phyloP scores from a whole-genome alignment of 2,888 invertebrate species.

The Osmoderma eremita region DNA sequence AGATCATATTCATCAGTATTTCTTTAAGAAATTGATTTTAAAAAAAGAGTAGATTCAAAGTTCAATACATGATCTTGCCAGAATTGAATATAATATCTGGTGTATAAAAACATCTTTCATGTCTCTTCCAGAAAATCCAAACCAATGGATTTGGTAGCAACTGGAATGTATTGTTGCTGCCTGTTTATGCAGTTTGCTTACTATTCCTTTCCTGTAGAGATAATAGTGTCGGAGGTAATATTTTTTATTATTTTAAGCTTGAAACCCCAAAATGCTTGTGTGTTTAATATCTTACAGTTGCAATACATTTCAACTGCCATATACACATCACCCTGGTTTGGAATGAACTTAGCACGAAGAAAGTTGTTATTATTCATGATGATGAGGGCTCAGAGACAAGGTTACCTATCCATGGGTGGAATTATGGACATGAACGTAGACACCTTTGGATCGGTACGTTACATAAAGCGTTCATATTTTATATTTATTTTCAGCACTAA shows the following conservation, averaged over 20 bases:
- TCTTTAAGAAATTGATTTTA: too few species aligned
- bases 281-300: neutral
- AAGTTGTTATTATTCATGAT: slow-evolving; percentile 25
- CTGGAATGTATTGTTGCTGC: slow-evolving; percentile 17
- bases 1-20: too few species aligned
- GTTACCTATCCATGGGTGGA: slow-evolving; percentile 21
- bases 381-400: slow-evolving; percentile 18
- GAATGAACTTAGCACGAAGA: slow-evolving; percentile 22
- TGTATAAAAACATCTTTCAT: too few species aligned
- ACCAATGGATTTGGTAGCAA: slow-evolving; percentile 8
- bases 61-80: neutral
- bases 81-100: neutral
- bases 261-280: too few species aligned
- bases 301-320: slow-evolving; percentile 9
- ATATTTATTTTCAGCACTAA: too few species aligned
- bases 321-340: slow-evolving; percentile 33
- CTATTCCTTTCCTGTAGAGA: slow-evolving; percentile 35
- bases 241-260: too few species aligned
- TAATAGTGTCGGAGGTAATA: slow-evolving; percentile 27
- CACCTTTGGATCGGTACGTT: slow-evolving; percentile 29
- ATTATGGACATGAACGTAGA: slow-evolving; percentile 20
- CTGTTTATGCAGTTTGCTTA: slow-evolving; percentile 27
- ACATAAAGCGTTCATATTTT: too few species aligned
- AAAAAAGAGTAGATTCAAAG: too few species aligned
- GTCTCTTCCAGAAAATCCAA: neutral